Percentiles rank a stretch among this genome's conserved stretches.
Evolutionary conservation across 2,113 vertebrate genomes (phyloP).

Genomic region (Larimichthys polyactis): DNA sequence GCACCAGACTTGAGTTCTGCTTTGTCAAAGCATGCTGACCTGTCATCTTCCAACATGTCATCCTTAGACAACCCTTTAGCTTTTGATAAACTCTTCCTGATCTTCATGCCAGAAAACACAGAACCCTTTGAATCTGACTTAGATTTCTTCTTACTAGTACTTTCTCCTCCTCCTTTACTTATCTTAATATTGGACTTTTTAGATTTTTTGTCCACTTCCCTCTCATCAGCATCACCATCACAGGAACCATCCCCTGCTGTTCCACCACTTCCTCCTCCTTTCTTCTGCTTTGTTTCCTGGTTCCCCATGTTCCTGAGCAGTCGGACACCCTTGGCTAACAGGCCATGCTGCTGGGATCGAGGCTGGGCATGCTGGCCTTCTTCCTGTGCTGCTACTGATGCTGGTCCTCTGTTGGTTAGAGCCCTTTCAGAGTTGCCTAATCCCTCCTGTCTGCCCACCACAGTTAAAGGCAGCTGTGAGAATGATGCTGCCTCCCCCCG

Average conservation of each 20-base stretch:
- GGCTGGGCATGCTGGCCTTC: conserved; percentile 53
- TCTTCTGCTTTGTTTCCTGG: conserved; percentile 94
- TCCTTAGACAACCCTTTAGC: conserved; percentile 87
- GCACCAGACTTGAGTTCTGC: conserved; percentile 74
- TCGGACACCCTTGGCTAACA: conserved; percentile 83
- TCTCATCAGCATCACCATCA: conserved; percentile 81
- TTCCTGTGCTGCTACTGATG: conserved; percentile 37
- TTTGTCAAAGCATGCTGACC: conserved; percentile 67
- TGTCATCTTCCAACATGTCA: conserved; percentile 85
- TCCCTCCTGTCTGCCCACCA: conserved; percentile 80
- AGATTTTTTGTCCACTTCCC: conserved; percentile 89
- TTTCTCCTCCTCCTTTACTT: conserved; percentile 83
- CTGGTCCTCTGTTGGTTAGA: conserved; percentile 56
- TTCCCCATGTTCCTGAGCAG: conserved; percentile 91
- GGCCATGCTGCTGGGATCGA: conserved; percentile 83
- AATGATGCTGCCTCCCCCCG: conserved; percentile 68
- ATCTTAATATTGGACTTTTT: conserved; percentile 86
- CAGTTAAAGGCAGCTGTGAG: conserved; percentile 75
- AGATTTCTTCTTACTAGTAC: conserved; percentile 85
- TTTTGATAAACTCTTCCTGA: conserved; percentile 90
- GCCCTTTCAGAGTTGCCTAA: conserved; percentile 71
- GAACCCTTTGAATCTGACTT: conserved; percentile 90
- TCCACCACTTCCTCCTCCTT: conserved; percentile 81
- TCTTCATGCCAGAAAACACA: conserved; percentile 93
- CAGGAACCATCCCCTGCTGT: conserved; percentile 72